Conservation (phyloP, 1,140 invertebrate genomes). For the Platorchestia sp. region DNA sequence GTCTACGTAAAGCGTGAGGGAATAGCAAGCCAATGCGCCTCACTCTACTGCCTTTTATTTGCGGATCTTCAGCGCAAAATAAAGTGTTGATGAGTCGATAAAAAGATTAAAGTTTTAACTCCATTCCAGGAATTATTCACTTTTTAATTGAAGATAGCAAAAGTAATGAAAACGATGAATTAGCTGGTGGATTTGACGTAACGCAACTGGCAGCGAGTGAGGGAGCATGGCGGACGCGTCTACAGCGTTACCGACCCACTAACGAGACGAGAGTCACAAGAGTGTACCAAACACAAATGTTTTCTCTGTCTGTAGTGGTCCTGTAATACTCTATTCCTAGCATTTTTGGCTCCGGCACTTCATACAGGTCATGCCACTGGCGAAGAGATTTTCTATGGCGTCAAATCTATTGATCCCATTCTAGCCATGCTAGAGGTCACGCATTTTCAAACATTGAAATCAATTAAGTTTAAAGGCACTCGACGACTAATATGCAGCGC, state of each 20-base stretch:
- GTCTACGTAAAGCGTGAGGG: constrained; percentile 29
- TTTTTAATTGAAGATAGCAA: neutral
- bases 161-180: neutral
- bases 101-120: neutral
- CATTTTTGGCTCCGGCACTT: constrained; percentile 61
- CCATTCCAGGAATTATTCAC: neutral
- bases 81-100: neutral
- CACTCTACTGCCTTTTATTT: neutral
- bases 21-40: neutral
- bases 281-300: neutral
- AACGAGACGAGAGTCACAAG: neutral
- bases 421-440: constrained; percentile 46
- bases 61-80: neutral
- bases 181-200: neutral
- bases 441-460: constrained; percentile 14
- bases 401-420: constrained; percentile 44
- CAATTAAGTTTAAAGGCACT: constrained; percentile 34
- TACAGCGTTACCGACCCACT: constrained; percentile 16
- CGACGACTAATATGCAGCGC: constrained; percentile 43
- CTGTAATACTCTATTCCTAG: constrained; percentile 57
- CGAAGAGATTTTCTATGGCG: constrained; percentile 55
- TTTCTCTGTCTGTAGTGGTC: neutral
- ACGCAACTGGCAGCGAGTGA: neutral
- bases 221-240: neutral
- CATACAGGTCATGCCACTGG: constrained; percentile 63